Evolutionary conservation across 2,113 vertebrate species (phyloP).

Genomic region (Scatophagus argus): DNA sequence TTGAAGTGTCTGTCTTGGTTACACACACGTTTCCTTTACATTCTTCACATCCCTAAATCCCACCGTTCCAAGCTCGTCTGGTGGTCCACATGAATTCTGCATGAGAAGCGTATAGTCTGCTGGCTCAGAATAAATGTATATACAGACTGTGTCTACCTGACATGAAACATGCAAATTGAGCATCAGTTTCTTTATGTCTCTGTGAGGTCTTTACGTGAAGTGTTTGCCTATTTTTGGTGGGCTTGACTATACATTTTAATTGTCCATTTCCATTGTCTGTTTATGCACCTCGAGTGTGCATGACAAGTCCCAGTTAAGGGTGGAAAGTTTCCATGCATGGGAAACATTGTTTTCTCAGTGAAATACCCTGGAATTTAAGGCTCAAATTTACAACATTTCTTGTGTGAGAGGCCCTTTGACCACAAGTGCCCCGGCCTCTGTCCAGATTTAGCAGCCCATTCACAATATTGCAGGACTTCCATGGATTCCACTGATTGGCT

Average conservation of each 20-base stretch:
- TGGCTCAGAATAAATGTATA: slow-evolving; percentile 37
- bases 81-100: slow-evolving; percentile 47
- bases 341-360: slow-evolving; percentile 64
- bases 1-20: neutral
- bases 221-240: slow-evolving; percentile 16
- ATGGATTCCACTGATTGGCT: slow-evolving; percentile 20
- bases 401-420: slow-evolving; percentile 55
- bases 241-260: slow-evolving; percentile 61
- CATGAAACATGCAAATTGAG: slow-evolving; percentile 25
- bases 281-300: slow-evolving; percentile 43
- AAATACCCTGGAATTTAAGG: slow-evolving; percentile 56
- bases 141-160: slow-evolving; percentile 43
- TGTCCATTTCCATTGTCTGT: slow-evolving; percentile 52
- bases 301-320: slow-evolving; percentile 31
- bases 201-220: slow-evolving; percentile 21
- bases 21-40: slow-evolving; percentile 6
- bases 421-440: slow-evolving; percentile 50
- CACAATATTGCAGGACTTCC: slow-evolving; percentile 30
- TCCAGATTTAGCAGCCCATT: slow-evolving; percentile 48
- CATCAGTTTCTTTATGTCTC: neutral
- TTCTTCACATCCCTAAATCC: slow-evolving; percentile 17
- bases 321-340: slow-evolving; percentile 60
- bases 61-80: neutral
- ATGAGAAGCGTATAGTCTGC: neutral
- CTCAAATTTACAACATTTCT: slow-evolving; percentile 54